These are phyloP conservation scores for Suricata suricatta DNA, from an alignment of 2,113 vertebrate species.

Conservation along the genomic window DNA sequence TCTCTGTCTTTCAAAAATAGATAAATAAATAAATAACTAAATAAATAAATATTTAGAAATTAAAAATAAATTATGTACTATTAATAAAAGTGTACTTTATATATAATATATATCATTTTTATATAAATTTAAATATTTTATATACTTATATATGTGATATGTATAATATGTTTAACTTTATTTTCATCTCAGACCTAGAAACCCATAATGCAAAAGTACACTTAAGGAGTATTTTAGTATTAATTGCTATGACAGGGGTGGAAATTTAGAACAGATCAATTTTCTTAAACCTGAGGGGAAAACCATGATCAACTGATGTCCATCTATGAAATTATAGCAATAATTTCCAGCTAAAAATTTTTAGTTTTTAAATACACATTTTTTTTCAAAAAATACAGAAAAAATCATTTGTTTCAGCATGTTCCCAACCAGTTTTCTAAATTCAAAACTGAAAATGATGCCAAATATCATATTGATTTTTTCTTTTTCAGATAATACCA, in stretches of 20 bases:
- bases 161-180: not conserved
- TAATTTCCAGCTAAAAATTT: not conserved
- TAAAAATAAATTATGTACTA: not conserved
- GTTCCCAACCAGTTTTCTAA: not conserved
- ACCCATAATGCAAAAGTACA: not conserved
- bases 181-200: not conserved
- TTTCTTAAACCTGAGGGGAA: not conserved
- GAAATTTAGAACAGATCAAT: not conserved
- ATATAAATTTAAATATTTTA: not conserved
- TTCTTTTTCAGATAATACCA: not conserved
- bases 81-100: not conserved
- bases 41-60: too few relatives aligned
- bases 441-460: slow-evolving; percentile 7
- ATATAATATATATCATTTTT: not conserved
- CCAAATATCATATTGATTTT: not conserved
- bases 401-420: not conserved
- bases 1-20: too few relatives aligned
- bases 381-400: not conserved
- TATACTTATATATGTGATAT: not conserved
- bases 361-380: not conserved
- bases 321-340: not conserved
- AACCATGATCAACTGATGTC: not conserved
- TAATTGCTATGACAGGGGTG: not conserved
- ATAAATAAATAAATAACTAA: too few relatives aligned
- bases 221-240: not conserved